phyloP scores from a whole-genome alignment of 1,140 invertebrate species.

The Druon quercuslanigerum region DNA sequence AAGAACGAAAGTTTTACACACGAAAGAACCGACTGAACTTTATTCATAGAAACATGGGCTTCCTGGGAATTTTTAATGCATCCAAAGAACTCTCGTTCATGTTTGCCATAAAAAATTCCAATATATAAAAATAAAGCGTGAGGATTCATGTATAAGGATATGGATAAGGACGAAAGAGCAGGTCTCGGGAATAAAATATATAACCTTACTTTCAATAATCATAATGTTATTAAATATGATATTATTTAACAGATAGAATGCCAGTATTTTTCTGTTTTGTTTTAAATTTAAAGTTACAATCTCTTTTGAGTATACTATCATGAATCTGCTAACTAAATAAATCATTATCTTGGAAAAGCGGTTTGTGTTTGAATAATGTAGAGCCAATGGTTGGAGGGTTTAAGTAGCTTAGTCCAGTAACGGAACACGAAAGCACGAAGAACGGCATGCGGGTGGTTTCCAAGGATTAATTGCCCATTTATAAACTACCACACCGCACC shows the following conservation, averaged over 20 bases:
- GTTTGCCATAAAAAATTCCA: not conserved
- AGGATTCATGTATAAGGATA: not conserved
- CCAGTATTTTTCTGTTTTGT: not conserved
- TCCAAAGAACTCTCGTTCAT: not conserved
- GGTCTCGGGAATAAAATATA: too few relatives aligned
- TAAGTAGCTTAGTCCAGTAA: slow-evolving; percentile 13
- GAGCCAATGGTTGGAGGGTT: slow-evolving; percentile 23
- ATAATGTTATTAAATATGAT: too few relatives aligned
- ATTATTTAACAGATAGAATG: too few relatives aligned
- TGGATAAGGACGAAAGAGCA: too few relatives aligned
- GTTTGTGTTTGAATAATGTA: slow-evolving; percentile 26
- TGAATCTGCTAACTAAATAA: slow-evolving; percentile 12
- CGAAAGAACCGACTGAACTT: not conserved
- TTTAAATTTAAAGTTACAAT: not conserved
- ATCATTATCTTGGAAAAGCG: slow-evolving; percentile 22
- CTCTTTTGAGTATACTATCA: not conserved
- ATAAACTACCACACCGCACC: slow-evolving; percentile 7
- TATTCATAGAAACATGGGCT: not conserved
- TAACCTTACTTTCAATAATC: too few relatives aligned
- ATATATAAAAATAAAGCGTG: not conserved
- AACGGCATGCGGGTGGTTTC: slow-evolving; percentile 17
- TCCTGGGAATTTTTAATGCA: not conserved
- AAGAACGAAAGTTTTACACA: not conserved
- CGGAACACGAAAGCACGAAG: slow-evolving; percentile 9
- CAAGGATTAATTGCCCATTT: slow-evolving; percentile 26